Evolutionary conservation across 2,888 invertebrate genomes (phyloP), one percentile per base, ranked within the genome.

Genomic region (Cenopis cana): DNA sequence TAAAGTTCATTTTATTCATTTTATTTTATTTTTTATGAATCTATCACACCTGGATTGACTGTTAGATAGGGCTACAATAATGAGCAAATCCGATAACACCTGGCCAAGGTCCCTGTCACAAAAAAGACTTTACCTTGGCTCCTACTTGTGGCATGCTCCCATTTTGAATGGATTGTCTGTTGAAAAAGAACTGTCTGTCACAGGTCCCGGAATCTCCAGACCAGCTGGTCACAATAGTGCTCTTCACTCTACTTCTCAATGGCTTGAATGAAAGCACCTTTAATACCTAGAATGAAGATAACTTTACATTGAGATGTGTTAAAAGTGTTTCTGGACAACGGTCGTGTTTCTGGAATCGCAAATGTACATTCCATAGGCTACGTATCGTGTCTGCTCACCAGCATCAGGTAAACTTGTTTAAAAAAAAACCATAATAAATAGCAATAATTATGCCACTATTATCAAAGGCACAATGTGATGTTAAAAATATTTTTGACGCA

Each of bases 241-340:
- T 85, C 64, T 89, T 83, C 4, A 94, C 82, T 80, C 95, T 95
- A 17, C 90, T 90, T 75, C 96, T 91, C 14, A 96, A 81, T 0
- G 96, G 95, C 72, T 89, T 89, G 20, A 97, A 93, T 68, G 93
- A 94, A 57, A 91, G 85, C 0, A 96, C 94, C 82, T 95, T 93
- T 59, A 97, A 81, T 52, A 97, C 94, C 88, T 95, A 82, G 76
- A 50, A 74, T 67, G 36, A 73, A 24, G n/a, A 6, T 24, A 46
- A n/a, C n/a, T 46, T 46, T n/a, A 46, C 8, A 8, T 46, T 33
- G 1, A 33, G 8, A 8, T 46, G n/a, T 46, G 6, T n/a, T 46
- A 24, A 24, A 4, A n/a, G n/a, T n/a, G n/a, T n/a, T n/a, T n/a
- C n/a, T n/a, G n/a, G n/a, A n/a, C n/a, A n/a, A n/a, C n/a, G n/a